A percentile compares a stretch with the other conserved stretches of the same genome.
These are phyloP conservation scores for Lonchura striata DNA, from an alignment of 2,113 vertebrate genomes.

Conservation along the genomic window DNA sequence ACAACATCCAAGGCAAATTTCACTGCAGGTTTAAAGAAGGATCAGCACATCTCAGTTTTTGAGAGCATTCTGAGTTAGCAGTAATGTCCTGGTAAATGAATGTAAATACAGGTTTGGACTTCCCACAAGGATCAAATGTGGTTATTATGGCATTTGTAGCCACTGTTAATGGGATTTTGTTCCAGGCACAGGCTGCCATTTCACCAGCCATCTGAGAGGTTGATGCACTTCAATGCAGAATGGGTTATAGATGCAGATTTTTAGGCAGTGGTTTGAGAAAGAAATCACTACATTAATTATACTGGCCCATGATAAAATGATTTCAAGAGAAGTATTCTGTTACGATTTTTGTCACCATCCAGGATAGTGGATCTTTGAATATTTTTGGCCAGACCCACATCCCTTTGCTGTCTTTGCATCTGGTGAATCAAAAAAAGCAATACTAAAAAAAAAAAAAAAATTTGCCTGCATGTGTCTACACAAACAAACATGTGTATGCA, in stretches of 20 bases:
- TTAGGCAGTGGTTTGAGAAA: not conserved
- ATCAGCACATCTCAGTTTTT: not conserved
- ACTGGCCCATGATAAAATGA: not conserved
- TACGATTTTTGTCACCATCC: not conserved
- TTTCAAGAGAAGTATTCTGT: not conserved
- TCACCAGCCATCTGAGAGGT: not conserved
- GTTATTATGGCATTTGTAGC: not conserved
- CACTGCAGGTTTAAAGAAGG: not conserved
- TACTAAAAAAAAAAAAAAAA: not conserved
- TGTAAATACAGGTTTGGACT: not conserved
- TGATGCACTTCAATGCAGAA: not conserved
- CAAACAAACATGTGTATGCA: fast-evolving
- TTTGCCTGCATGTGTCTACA: not conserved
- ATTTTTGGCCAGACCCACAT: not conserved
- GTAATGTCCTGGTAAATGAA: not conserved
- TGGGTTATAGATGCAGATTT: not conserved
- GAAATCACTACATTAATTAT: not conserved
- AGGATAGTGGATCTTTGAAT: not conserved
- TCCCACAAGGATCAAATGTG: not conserved
- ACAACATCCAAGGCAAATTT: not conserved
- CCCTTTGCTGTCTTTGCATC: not conserved
- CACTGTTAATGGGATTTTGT: not conserved
- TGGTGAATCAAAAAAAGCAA: not conserved
- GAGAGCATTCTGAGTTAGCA: not conserved
- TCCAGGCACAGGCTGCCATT: not conserved